Conservation (phyloP, 2,888 invertebrate species). For the Eupithecia subumbrata region DNA sequence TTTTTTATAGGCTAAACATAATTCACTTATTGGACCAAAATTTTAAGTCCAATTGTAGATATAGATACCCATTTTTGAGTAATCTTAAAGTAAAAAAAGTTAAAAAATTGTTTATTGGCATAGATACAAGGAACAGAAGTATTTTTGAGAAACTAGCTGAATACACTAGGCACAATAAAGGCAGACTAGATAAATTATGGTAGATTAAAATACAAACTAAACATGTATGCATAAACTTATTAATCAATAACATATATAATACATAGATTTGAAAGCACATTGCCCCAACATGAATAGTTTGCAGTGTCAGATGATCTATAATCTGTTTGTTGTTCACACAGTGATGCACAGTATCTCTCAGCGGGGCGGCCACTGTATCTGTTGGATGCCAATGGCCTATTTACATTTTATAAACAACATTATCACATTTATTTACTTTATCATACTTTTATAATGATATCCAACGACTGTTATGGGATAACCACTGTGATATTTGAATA, state of each 20-base stretch:
- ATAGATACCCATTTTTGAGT: neutral
- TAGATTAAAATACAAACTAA: neutral
- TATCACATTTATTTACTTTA: neutral
- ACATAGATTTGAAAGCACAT: neutral
- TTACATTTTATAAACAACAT: neutral
- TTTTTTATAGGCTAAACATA: neutral
- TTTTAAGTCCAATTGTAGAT: neutral
- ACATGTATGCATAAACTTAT: neutral
- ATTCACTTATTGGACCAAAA: neutral
- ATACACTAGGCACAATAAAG: neutral
- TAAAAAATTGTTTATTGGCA: too few species aligned
- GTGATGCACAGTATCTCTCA: neutral
- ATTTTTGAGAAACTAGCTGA: too few species aligned
- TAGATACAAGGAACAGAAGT: too few species aligned
- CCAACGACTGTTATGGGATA: neutral
- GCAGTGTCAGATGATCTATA: neutral
- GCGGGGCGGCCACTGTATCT: neutral
- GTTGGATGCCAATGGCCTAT: neutral
- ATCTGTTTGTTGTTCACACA: neutral
- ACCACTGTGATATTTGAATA: neutral
- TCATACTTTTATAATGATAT: neutral
- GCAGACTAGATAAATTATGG: neutral
- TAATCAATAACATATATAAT: neutral
- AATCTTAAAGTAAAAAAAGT: too few species aligned
- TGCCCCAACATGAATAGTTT: neutral